Conservation (phyloP, 2,888 invertebrate genomes). For the Archaeoteleia sp. region DNA sequence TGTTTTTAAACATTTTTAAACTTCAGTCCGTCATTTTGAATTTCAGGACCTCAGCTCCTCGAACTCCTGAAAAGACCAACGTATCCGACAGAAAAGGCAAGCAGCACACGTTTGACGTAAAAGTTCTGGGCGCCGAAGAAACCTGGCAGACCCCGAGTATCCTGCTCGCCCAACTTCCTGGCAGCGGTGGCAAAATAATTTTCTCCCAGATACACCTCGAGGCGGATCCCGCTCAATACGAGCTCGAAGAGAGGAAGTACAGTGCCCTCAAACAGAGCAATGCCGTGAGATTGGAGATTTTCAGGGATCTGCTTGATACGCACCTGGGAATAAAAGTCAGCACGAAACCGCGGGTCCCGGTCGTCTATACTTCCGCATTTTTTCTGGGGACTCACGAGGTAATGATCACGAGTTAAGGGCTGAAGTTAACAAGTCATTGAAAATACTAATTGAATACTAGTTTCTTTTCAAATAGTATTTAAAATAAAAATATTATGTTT, state of each 20-base stretch:
- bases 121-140: slow-evolving; percentile 88
- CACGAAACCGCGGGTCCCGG: slow-evolving; percentile 58
- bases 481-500: not conserved
- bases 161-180: slow-evolving; percentile 81
- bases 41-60: slow-evolving; percentile 57
- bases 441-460: too few relatives aligned
- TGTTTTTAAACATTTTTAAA: too few relatives aligned
- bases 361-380: slow-evolving; percentile 80
- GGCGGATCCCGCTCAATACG: slow-evolving; percentile 83
- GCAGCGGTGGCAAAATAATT: slow-evolving; percentile 83
- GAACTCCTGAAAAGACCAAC: slow-evolving; percentile 66
- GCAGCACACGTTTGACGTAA: slow-evolving; percentile 83
- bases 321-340: slow-evolving; percentile 82
- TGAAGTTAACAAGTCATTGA: too few relatives aligned
- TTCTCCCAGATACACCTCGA: slow-evolving; percentile 91
- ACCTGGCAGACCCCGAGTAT: slow-evolving; percentile 92
- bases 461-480: too few relatives aligned
- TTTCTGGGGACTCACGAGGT: slow-evolving; percentile 90
- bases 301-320: slow-evolving; percentile 83
- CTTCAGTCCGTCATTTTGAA: too few relatives aligned
- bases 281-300: slow-evolving; percentile 84
- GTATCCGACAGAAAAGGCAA: slow-evolving; percentile 75
- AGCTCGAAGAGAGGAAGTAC: slow-evolving; percentile 79
- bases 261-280: slow-evolving; percentile 79
- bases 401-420: too few relatives aligned